phyloP scores from a whole-genome alignment of 2,888 invertebrate genomes.

The Heliothis peltigera region DNA sequence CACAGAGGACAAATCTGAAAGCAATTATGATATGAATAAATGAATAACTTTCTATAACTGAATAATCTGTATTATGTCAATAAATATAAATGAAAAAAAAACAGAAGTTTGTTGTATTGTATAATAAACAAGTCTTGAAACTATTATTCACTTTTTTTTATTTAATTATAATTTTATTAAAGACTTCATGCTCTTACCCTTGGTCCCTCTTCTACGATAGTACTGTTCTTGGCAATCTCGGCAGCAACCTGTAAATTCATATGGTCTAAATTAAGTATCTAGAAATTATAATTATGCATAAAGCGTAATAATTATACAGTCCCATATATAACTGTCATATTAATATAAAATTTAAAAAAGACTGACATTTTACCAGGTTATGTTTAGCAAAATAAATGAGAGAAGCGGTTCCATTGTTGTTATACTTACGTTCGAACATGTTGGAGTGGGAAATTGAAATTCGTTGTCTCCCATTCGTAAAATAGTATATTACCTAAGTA shows the following conservation, averaged over 20 bases:
- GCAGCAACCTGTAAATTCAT: constrained; percentile 27
- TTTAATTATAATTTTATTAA: background rate
- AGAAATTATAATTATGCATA: too few species aligned
- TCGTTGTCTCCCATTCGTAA: constrained; percentile 22
- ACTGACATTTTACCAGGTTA: background rate
- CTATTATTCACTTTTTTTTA: background rate
- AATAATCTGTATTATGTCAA: too few species aligned
- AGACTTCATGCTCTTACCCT: constrained; percentile 35
- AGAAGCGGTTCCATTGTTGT: background rate
- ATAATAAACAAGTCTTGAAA: too few species aligned
- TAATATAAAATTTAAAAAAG: too few species aligned
- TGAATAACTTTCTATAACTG: too few species aligned
- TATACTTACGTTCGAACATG: constrained; percentile 36
- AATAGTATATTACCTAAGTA: background rate
- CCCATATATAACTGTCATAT: too few species aligned
- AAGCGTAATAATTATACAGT: too few species aligned
- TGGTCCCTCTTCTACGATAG: constrained; percentile 52
- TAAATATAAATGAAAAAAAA: too few species aligned
- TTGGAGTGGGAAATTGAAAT: constrained; percentile 23
- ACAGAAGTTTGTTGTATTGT: too few species aligned
- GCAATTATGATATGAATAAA: background rate
- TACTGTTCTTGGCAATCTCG: constrained; percentile 38
- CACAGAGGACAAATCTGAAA: constrained; percentile 80
- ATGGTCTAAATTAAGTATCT: constrained; percentile 4
- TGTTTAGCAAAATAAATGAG: background rate